Base-by-base conservation (phyloP, 2,113 vertebrate genomes). In the Desmodus rotundus region DNA sequence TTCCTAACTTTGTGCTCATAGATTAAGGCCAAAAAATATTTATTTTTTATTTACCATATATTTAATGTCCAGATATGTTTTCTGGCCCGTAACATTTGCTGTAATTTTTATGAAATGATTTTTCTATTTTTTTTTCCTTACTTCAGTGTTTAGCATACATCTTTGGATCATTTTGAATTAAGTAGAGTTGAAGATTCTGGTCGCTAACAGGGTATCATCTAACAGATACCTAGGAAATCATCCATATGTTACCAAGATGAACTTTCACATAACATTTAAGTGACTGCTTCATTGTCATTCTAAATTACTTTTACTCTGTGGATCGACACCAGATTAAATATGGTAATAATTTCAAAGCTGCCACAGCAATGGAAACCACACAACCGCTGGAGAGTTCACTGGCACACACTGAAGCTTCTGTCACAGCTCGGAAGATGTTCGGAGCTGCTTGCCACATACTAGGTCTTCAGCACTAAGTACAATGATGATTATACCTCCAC, bases 31-130 rank as follows among this genome's bases (percentile, higher is more conserved):
- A 81, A 54, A 81, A 67, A 80, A n/a, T 7, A 45, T 77, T 36
- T 89, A 68, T 8, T 52, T 65, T 28, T 22, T 70, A 72, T 33
- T 70, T 81, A 70, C 47, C 56, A 80, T 76, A 70, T 67, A 96
- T n/a, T 88, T 72, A 70, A 85, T 70, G 36, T 67, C 41, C 67
- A 94, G 78, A 96, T 72, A 81, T 72, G 81, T 93, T 77, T 58
- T 89, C 24, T 67, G 31, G 45, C 26, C 47, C 9, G 72, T 24
- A 91, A 88, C 17, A 88, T 43, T 90, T 84, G 33, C 76, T 47
- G 56, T 70, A 74, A 78, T 82, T 82, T 92, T 84, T 91, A 77
- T 78, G 8, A 95, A 88, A 85, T 88, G 0, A 67, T 38, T 65
- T 88, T 93, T 84, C 4, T 54, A 70, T 24, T 61, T 61, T 73